Evolutionary conservation across 2,797 vertebrate species (phyloP), one percentile per base, ranked within the genome.

Genomic region (Sebastes elongatus): DNA sequence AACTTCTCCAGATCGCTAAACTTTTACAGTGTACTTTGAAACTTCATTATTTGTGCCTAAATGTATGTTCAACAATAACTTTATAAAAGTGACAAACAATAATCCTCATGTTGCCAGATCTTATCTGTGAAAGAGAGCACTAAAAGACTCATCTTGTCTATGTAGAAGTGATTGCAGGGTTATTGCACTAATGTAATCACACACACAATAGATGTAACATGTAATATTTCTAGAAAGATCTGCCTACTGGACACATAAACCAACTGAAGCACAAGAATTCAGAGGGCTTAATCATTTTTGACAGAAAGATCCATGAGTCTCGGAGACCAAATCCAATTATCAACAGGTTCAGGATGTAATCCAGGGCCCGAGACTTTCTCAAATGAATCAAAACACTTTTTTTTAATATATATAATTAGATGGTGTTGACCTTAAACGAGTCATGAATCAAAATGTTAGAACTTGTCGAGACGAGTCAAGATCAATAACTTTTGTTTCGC

Each of bases 251-350:
- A 86, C 63, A 81, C 55, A 71, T 35, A 61, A 81, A 38, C 27
- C 2, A 7, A 55, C 20, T 32, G 42, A 70, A 82, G 74, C 38
- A 11, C 7, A 80, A 71, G 63, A 81, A 86, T 68, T 81, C 77
- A 79, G 49, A 81, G 28, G 73, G 49, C 71, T 81, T 90, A 89
- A 92, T 90, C 77, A 91, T 85, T 89, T 93, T 88, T 88, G 85
- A 92, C 81, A 83, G 81, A 93, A 90, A 91, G 79, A 90, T 83
- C 78, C 78, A 82, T 71, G 72, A 53, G 73, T 86, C 83, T 85
- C 74, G 68, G 57, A 75, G 76, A 86, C 52, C 42, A 83, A 92
- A 94, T 91, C 91, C 90, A 91, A 87, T 92, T 92, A 91, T 82
- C 27, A 70, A 64, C 66, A 59, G 38, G 77, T 87, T 81, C 76